Percentiles rank a stretch among this genome's conserved stretches.
Conservation (phyloP, 2,113 vertebrate species). For the Okapia johnstoni region DNA sequence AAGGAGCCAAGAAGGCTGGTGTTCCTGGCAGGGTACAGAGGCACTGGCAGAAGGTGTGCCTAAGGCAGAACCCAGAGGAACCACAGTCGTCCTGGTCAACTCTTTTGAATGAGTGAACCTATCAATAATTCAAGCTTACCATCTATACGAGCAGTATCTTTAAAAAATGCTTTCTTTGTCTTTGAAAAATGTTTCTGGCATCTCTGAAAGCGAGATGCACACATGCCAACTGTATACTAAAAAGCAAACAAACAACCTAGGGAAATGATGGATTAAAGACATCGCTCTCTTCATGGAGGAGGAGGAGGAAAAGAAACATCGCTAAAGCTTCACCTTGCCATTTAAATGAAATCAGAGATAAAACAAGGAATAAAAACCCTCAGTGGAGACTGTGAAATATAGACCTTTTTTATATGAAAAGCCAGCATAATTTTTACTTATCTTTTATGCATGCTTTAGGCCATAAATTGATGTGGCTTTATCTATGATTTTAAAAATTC, state of each 20-base stretch:
- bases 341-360: conserved; percentile 28
- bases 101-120: not conserved
- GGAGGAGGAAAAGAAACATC: not conserved
- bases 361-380: not conserved
- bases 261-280: not conserved
- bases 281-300: not conserved
- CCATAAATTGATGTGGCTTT: conserved; percentile 41
- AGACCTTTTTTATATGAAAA: conserved; percentile 40
- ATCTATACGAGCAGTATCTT: not conserved
- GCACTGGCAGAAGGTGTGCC: conserved; percentile 51
- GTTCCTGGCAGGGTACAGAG: conserved; percentile 21
- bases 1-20: not conserved
- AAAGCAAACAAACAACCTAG: not conserved
- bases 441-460: conserved; percentile 46
- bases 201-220: not conserved
- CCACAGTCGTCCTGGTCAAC: not conserved
- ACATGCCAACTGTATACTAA: not conserved
- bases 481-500: conserved; percentile 53
- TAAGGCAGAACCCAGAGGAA: conserved; percentile 54
- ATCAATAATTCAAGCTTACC: conserved; percentile 71
- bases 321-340: not conserved
- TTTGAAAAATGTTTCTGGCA: not conserved
- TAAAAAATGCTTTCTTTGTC: not conserved
- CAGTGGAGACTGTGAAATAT: conserved; percentile 21
- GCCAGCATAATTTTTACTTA: conserved; percentile 47